Base-by-base conservation (phyloP, 64 coral and sea anemone genomes). In the Pachyseris speciosa region DNA sequence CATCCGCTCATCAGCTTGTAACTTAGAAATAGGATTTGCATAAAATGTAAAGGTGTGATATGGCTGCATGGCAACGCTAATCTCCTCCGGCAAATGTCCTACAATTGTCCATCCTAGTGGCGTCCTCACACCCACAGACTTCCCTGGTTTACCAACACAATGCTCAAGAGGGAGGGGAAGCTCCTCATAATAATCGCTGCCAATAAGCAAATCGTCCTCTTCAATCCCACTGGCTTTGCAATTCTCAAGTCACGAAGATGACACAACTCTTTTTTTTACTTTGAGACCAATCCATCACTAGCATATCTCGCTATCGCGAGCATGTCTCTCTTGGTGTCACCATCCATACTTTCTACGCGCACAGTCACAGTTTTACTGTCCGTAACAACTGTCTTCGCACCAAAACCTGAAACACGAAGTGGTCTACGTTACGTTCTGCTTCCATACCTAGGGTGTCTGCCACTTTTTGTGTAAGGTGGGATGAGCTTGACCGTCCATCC, bases 111-210 rank as follows among this genome's bases (percentile, higher is more conserved):
- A 94, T 2, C 92, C 86, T 12, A 94, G 51, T 11, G 61, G 85
- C 0, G 93, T 94, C 57, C 64, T 41, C 32, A 87, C 86, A 16
- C 77, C 69, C n/a, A 74, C 36, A 49, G 87, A 87, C 37, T 95
- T 87, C 26, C 45, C 26, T 59, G 69, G 75, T 22, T 73, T 73
- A 24, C 75, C 75, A 37, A 72, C 8, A 8, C 67, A 34, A 19
- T 75, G 66, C 37, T 94, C 50, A 37, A 88, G 40, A 38, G 92
- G 92, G 20, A 80, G 4, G 44, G 83, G 83, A 22, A 94, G 85
- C 45, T 80, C 75, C 51, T 80, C 67, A 16, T 69, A 80, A 19
- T 68, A 80, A 71, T 94, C 67, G 12, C 83, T 37, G 16, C 92
- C 75, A 42, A 94, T 29, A 20, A 94, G 59, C 2, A 94, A n/a